A percentile compares a stretch with the other conserved stretches of the same genome.
Conservation (phyloP, 2,797 vertebrate genomes). For the Aeoliscus strigatus region DNA sequence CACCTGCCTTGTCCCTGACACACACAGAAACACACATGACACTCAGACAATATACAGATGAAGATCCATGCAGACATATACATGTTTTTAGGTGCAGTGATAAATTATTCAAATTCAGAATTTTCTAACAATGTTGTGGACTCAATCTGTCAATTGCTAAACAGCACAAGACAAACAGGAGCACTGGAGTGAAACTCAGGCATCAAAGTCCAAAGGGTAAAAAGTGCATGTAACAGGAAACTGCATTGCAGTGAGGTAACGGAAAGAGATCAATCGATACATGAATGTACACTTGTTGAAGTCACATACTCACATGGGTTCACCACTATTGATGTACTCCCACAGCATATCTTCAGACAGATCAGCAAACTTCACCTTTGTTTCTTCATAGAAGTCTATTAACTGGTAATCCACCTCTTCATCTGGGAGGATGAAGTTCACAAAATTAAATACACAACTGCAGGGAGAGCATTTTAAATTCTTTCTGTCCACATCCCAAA, state of each 20-base stretch:
- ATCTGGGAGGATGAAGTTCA: slow-evolving; percentile 49
- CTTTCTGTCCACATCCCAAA: too few species aligned
- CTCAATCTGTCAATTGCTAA: slow-evolving; percentile 1
- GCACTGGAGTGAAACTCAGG: slow-evolving; percentile 9
- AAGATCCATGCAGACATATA: neutral
- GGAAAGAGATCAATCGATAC: slow-evolving; percentile 23
- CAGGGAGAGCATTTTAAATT: too few species aligned
- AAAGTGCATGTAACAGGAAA: slow-evolving; percentile 24
- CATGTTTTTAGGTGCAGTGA: neutral
- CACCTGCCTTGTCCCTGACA: slow-evolving; percentile 94
- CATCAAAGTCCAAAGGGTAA: slow-evolving; percentile 59
- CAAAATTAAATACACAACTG: too few species aligned
- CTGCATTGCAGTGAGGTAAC: slow-evolving; percentile 5
- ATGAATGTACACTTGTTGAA: slow-evolving; percentile 14
- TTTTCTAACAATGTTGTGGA: slow-evolving; percentile 1
- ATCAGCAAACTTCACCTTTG: slow-evolving; percentile 90
- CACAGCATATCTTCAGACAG: slow-evolving; percentile 90
- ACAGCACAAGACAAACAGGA: slow-evolving; percentile 36
- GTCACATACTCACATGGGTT: slow-evolving; percentile 86
- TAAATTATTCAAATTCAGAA: too few species aligned
- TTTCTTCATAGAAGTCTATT: slow-evolving; percentile 90
- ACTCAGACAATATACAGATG: neutral
- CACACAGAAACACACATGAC: slow-evolving; percentile 8
- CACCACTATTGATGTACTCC: slow-evolving; percentile 95
- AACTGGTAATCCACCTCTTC: slow-evolving; percentile 73